Evolutionary conservation across 2,888 invertebrate species (phyloP).

Genomic region (Acrocera orbiculus): DNA sequence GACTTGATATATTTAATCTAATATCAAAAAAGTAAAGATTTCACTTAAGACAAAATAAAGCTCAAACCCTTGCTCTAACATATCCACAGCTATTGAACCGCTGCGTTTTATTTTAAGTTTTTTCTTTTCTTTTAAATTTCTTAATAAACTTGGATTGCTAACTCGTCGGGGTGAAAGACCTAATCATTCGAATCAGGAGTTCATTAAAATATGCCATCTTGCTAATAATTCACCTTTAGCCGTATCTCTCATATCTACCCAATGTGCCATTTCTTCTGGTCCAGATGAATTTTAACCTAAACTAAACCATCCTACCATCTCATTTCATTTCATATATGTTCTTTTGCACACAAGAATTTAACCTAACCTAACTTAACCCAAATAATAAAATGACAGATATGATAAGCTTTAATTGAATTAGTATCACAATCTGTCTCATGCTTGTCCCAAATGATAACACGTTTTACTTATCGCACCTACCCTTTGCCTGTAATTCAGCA

Average conservation of each 20-base stretch:
- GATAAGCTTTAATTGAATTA: too few species aligned
- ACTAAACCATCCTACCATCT: slow-evolving; percentile 95
- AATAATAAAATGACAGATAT: too few species aligned
- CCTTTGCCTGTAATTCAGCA: too few species aligned
- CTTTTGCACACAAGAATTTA: too few species aligned
- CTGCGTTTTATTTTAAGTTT: slow-evolving; percentile 11
- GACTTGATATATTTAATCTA: too few species aligned
- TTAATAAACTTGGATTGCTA: slow-evolving; percentile 7
- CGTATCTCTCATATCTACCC: slow-evolving; percentile 81
- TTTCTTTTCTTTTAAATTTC: slow-evolving; percentile 9
- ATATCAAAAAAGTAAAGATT: too few species aligned
- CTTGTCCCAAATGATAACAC: too few species aligned
- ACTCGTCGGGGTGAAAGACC: slow-evolving; percentile 21
- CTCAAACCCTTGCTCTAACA: slow-evolving; percentile 13
- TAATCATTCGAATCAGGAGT: slow-evolving; percentile 44
- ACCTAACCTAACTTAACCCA: too few species aligned
- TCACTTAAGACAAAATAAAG: slow-evolving; percentile 16
- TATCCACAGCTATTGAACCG: slow-evolving; percentile 12
- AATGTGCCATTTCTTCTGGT: slow-evolving; percentile 79
- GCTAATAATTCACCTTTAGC: slow-evolving; percentile 77
- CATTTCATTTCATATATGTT: slow-evolving; percentile 84
- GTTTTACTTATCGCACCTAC: too few species aligned
- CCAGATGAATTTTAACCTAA: slow-evolving; percentile 83
- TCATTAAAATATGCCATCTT: slow-evolving; percentile 82
- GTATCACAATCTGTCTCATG: too few species aligned